Evolutionary conservation across 2,888 invertebrate genomes (phyloP).

Genomic region (Xylota segnis): DNA sequence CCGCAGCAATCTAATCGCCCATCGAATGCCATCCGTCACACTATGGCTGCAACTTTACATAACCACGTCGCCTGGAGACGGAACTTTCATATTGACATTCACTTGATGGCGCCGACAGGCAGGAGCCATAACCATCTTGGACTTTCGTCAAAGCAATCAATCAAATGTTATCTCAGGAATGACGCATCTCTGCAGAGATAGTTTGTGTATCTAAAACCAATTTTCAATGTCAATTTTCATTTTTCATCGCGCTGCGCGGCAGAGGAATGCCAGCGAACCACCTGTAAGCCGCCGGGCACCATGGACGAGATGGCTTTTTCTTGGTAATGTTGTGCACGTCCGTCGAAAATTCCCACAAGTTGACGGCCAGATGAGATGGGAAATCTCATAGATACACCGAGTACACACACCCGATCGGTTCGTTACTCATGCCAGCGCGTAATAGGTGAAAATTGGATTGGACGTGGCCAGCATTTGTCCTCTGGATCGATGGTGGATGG

Average conservation of each 20-base stretch:
- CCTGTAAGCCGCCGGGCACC: slow-evolving; percentile 28
- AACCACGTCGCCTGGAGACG: slow-evolving; percentile 15
- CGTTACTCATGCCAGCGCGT: slow-evolving; percentile 59
- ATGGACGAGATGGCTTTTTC: not conserved
- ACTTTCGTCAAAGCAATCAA: slow-evolving; percentile 48
- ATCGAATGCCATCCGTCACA: slow-evolving; percentile 37
- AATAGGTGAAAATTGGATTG: slow-evolving; percentile 63
- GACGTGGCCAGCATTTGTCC: slow-evolving; percentile 53
- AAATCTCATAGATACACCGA: slow-evolving; percentile 30
- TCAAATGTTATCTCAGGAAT: slow-evolving; percentile 34
- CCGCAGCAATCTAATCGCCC: slow-evolving; percentile 12
- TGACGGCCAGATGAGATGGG: slow-evolving; percentile 49
- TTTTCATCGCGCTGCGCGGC: slow-evolving; percentile 10
- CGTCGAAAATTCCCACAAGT: slow-evolving; percentile 39
- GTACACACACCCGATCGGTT: slow-evolving; percentile 10
- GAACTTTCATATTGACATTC: slow-evolving; percentile 51
- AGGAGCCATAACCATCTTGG: slow-evolving; percentile 7
- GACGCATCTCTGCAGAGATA: slow-evolving; percentile 1
- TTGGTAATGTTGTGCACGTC: slow-evolving; percentile 39
- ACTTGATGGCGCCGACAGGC: slow-evolving; percentile 16
- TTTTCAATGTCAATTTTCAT: slow-evolving; percentile 55
- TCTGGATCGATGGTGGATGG: slow-evolving; percentile 23
- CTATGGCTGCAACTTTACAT: slow-evolving; percentile 26
- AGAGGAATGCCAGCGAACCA: slow-evolving; percentile 39
- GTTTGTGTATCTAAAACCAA: not conserved